Base-by-base conservation (phyloP, 2,113 vertebrate genomes). In the Orycteropus afer region DNA sequence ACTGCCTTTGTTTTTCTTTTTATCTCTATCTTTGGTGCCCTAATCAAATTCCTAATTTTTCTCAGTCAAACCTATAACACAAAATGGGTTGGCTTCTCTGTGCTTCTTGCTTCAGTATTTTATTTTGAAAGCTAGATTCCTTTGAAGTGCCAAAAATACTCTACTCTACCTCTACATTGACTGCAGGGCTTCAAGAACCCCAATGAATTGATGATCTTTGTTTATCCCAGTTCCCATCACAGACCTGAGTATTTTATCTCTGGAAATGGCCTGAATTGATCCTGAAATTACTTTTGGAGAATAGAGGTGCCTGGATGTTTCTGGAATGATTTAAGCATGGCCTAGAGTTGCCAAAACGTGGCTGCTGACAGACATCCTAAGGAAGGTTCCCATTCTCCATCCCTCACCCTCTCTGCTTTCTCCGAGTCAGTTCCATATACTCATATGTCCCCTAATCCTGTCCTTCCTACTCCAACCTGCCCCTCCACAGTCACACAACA, bases 21-120 rank as follows among this genome's bases (percentile, higher is more conserved):
- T 80, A 63, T 96, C 79, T 76, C 7, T 80, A 91, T 90, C 83
- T 37, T 85, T 79, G 25, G 73, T 85, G 47, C 61, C 78, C 71
- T 69, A 92, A 89, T 57, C 84, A 87, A 84, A 94, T 90, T 84
- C 61, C 53, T 74, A 34, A 91, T 85, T 93, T 87, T 82, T 49
- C 9, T 96, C 87, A 86, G 93, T 61, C 86, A 94, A 73, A 63
- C 83, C 51, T 49, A 79, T 91, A 95, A 81, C 57, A 90, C 25
- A 27, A 3, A 73, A 83, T 51, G 80, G 69, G 29, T 47, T 80
- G n/a, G 89, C 77, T 47, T 76, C 40, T 32, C 47, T 69, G 73
- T 34, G 47, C 42, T n/a, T 94, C 80, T 93, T 89, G 27, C 81
- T 96, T 95, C 59, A 73, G n/a, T 78, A n/a, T 96, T 94, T 93